These are phyloP conservation scores for Drosophila micromelanica DNA, from an alignment of 1,140 invertebrate genomes.

Conservation along the genomic window DNA sequence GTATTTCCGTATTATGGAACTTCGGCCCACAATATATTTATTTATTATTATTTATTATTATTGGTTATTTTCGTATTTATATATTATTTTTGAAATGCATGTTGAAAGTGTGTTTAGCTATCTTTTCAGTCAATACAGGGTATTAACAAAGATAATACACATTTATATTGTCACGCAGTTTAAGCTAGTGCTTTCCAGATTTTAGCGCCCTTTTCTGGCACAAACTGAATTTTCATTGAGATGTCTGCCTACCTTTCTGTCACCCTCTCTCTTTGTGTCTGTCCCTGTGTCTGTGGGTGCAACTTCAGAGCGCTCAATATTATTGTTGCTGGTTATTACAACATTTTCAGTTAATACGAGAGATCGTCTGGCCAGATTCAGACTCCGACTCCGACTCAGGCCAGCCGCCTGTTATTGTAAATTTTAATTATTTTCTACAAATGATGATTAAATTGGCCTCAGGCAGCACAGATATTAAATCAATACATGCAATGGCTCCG, in stretches of 20 bases:
- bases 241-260: constrained; percentile 26
- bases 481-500: constrained; percentile 58
- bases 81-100: too few relatives aligned
- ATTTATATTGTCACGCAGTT: too few relatives aligned
- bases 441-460: constrained; percentile 79
- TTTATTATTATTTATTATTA: too few relatives aligned
- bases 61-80: background rate
- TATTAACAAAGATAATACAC: too few relatives aligned
- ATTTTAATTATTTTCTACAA: constrained; percentile 81
- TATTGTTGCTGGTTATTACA: constrained; percentile 73
- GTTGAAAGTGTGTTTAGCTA: too few relatives aligned
- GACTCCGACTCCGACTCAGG: background rate
- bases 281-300: background rate
- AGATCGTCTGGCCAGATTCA: constrained; percentile 18
- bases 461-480: constrained; percentile 75
- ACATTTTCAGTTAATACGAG: constrained; percentile 42
- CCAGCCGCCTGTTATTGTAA: constrained; percentile 54
- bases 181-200: too few relatives aligned
- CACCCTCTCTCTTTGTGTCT: background rate
- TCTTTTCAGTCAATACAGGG: too few relatives aligned
- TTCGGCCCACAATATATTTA: too few relatives aligned
- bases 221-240: constrained; percentile 41
- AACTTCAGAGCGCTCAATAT: too few relatives aligned
- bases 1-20: too few relatives aligned
- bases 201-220: background rate